These are phyloP conservation scores for Cecropterus lyciades DNA, from an alignment of 1,140 invertebrate species.

Conservation along the genomic window DNA sequence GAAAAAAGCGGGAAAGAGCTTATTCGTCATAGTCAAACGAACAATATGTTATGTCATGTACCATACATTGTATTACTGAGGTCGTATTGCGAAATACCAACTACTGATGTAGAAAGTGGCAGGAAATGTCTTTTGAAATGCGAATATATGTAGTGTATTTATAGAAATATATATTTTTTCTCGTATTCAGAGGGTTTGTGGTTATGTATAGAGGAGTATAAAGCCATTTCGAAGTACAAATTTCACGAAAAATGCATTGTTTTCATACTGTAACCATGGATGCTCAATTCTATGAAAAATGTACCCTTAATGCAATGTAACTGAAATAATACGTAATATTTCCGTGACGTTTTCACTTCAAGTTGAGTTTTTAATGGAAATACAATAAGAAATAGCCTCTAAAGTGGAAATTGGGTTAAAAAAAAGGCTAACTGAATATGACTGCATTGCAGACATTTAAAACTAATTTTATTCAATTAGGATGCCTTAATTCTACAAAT, in stretches of 20 bases:
- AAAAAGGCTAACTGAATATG: conserved; percentile 11
- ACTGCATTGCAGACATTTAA: conserved; percentile 27
- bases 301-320: not conserved
- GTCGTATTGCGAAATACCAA: conserved; percentile 17
- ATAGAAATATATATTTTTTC: not conserved
- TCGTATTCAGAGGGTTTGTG: not conserved
- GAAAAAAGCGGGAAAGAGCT: not conserved
- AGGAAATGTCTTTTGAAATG: not conserved
- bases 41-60: not conserved
- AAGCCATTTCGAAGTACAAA: not conserved
- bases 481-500: not conserved
- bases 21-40: not conserved
- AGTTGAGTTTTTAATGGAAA: not conserved
- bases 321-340: too few species aligned
- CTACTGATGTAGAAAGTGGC: conserved; percentile 11
- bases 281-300: not conserved
- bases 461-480: conserved; percentile 8
- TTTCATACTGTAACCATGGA: conserved; percentile 3
- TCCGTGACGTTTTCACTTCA: not conserved
- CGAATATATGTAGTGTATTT: not conserved
- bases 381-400: not conserved
- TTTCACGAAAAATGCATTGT: not conserved
- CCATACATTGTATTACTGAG: not conserved
- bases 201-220: not conserved
- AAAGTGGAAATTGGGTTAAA: conserved; percentile 32